phyloP scores from a whole-genome alignment of 35 echinoderm and acorn worm genomes.

The Lytechinus variegatus region DNA sequence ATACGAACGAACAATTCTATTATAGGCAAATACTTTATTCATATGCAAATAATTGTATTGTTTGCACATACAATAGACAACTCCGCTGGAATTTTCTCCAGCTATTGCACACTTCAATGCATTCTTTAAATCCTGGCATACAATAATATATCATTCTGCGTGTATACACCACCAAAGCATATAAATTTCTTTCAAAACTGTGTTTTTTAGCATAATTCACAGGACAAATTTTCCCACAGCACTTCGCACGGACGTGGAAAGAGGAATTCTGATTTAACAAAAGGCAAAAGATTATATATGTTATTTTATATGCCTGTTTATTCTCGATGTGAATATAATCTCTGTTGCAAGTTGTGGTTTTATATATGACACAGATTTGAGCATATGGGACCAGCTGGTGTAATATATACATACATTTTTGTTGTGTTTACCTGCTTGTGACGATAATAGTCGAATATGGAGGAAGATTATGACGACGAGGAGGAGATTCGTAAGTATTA shows the following conservation, averaged over 20 bases:
- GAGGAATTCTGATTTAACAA: neutral
- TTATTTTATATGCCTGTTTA: neutral
- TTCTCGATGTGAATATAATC: neutral
- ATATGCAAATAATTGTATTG: constrained; percentile 31
- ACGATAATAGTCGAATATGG: constrained; percentile 3
- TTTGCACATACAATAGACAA: neutral
- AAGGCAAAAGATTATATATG: neutral
- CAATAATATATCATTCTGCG: neutral
- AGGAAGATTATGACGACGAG: constrained; percentile 26
- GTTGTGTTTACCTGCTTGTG: neutral
- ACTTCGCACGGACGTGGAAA: neutral
- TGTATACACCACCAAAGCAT: neutral
- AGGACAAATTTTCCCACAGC: neutral
- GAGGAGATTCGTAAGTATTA: constrained; percentile 22
- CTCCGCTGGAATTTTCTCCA: neutral
- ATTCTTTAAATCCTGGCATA: neutral
- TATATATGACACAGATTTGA: neutral
- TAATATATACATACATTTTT: neutral
- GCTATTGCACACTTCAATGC: neutral
- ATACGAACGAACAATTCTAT: no score
- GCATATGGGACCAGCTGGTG: neutral
- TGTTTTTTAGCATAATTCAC: neutral
- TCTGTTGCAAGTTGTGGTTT: neutral
- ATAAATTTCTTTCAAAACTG: neutral
- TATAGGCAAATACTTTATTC: neutral